These are phyloP conservation scores for Chloropsis cyanopogon DNA, from an alignment of 2,113 vertebrate genomes.

Conservation along the genomic window DNA sequence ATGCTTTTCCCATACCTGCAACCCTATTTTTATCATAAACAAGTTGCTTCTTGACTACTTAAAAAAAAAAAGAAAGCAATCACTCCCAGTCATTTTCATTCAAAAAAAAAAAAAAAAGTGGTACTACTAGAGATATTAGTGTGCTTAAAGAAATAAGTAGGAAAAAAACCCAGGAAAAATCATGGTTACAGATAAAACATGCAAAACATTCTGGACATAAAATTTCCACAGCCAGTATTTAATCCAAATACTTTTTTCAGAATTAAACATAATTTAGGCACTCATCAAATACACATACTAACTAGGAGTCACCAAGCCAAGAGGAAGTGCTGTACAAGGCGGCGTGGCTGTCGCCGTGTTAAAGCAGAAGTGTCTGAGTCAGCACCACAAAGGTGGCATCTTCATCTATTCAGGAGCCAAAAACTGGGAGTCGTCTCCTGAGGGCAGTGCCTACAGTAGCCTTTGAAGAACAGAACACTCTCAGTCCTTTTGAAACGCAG, in stretches of 20 bases:
- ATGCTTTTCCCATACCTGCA: not conserved
- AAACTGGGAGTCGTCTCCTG: not conserved
- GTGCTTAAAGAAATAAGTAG: not conserved
- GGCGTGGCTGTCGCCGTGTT: not conserved
- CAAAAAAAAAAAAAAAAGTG: not conserved
- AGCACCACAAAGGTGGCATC: not conserved
- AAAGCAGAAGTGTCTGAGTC: constrained; percentile 1
- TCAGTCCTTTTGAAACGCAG: constrained; percentile 1
- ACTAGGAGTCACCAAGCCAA: not conserved
- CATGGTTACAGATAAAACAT: not conserved
- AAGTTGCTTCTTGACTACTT: constrained; percentile 2
- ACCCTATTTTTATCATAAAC: constrained; percentile 3
- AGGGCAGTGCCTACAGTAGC: constrained; percentile 4
- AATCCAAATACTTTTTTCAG: not conserved
- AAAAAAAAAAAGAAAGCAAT: not conserved
- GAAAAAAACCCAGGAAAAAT: not conserved
- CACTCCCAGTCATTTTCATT: not conserved
- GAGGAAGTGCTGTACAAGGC: not conserved
- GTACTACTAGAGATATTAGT: not conserved
- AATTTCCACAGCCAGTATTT: not conserved
- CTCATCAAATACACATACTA: not conserved
- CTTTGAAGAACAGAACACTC: constrained; percentile 36
- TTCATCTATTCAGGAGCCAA: constrained; percentile 2
- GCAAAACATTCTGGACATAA: not conserved
- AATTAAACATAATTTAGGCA: not conserved